phyloP scores from a whole-genome alignment of 2,888 invertebrate genomes.

The Agonum fuliginosum region DNA sequence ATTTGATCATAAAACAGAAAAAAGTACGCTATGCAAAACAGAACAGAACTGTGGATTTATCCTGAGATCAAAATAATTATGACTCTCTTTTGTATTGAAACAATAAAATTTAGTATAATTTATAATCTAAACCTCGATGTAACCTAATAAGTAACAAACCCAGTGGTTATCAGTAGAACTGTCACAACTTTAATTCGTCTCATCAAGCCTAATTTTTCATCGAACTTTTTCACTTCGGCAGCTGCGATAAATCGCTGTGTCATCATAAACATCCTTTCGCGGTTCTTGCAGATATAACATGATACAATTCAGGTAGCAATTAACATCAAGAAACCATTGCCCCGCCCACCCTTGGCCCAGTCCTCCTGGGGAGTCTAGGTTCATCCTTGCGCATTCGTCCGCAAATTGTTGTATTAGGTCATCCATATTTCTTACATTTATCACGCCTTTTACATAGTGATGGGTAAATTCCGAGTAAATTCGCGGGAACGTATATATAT shows the following conservation, averaged over 20 bases:
- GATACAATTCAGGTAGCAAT: slow-evolving; percentile 45
- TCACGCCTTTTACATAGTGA: no score
- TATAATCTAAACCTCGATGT: not conserved
- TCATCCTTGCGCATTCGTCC: no score
- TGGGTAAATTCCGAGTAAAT: no score
- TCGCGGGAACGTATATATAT: no score
- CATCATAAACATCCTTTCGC: slow-evolving; percentile 40
- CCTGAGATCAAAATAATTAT: no score
- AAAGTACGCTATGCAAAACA: no score
- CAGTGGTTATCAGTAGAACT: not conserved
- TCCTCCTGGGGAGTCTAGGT: no score
- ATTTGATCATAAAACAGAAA: no score
- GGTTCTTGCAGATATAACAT: not conserved
- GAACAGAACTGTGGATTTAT: no score
- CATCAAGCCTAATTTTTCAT: not conserved
- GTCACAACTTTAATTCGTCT: not conserved
- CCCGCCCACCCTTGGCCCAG: not conserved
- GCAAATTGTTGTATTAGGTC: no score
- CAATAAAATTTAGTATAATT: not conserved
- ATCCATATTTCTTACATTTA: no score
- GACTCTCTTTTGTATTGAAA: no score
- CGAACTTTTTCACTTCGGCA: not conserved
- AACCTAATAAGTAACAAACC: not conserved
- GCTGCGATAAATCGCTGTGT: slow-evolving; percentile 16
- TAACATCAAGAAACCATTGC: not conserved